Base-by-base conservation (phyloP, 2,888 invertebrate genomes). In the Drosophila limbata region DNA sequence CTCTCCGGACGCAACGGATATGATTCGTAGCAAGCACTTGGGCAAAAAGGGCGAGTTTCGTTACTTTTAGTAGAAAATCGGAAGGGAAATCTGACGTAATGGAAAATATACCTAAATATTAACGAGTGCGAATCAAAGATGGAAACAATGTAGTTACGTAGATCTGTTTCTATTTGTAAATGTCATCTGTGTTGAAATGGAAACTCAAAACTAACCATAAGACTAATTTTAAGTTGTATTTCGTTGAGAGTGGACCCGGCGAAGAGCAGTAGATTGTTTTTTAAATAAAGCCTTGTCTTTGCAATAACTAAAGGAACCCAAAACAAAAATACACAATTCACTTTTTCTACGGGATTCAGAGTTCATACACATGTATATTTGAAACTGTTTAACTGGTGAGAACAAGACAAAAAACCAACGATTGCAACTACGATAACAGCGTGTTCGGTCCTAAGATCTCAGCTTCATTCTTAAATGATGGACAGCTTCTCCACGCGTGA, bases 1-100 rank as follows among this genome's bases (percentile, higher is more conserved):
- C 48, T 93, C 93, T 45, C 94, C 94, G 45, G 95, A 95, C 57
- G 95, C 95, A 57, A 95, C 96, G 15, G 97, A 97, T 92, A 96
- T 97, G 96, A 96, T 97, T 85, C 95, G 96, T 89, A 96, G 96
- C 92, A 97, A 97, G 92, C 95, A 97, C 83, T 95, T 96, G 92
- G 97, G 97, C 94, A 97, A 97, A 94, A 97, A 97, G 95, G 97
- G 97, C 93, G 97, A 97, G 94, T 97, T 97, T 93, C 95, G 97
- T 93, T 98, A 98, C 94, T 97, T 97, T 94, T 97, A 95, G 33
- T 39, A 19, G 6, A 25, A 25, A 25, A 25, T 5, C 25, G 5
- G 25, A 25, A 25, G 25, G 0, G 4, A 15, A 11, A 44, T 15
- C n/a, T 19, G n/a, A 39, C 21, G 33, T 9, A 40, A 50, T 17